These are phyloP conservation scores for Meloe dianella DNA, from an alignment of 2,888 invertebrate species.

Conservation along the genomic window DNA sequence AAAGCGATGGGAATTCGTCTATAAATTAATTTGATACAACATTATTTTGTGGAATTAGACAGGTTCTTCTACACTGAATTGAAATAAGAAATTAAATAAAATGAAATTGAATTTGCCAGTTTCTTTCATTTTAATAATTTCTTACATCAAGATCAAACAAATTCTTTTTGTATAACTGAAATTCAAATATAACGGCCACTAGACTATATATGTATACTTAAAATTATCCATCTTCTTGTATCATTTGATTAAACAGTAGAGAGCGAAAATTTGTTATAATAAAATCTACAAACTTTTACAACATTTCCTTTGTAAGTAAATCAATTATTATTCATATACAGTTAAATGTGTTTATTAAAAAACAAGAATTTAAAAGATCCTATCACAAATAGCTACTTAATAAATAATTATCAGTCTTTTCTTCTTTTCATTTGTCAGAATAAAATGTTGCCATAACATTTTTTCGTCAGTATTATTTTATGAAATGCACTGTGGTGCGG, in stretches of 20 bases:
- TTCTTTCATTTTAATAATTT: constrained; percentile 23
- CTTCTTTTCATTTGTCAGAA: too few relatives aligned
- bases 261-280: too few relatives aligned
- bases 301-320: too few relatives aligned
- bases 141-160: constrained; percentile 21
- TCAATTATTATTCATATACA: too few relatives aligned
- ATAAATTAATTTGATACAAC: constrained; percentile 21
- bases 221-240: background rate
- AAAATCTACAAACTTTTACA: too few relatives aligned
- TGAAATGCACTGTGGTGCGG: too few relatives aligned
- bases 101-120: constrained; percentile 27
- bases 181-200: constrained; percentile 23
- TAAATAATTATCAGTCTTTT: too few relatives aligned
- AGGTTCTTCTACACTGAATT: constrained; percentile 18
- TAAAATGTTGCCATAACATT: too few relatives aligned
- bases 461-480: too few relatives aligned
- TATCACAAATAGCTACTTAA: too few relatives aligned
- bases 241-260: background rate
- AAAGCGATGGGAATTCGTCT: background rate
- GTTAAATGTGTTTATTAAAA: too few relatives aligned
- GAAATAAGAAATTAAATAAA: constrained; percentile 29
- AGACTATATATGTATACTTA: constrained; percentile 10
- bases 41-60: constrained; percentile 28
- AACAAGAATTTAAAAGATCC: too few relatives aligned
- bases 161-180: constrained; percentile 25